Percentiles rank a stretch among this genome's conserved stretches.
phyloP scores from a whole-genome alignment of 2,888 invertebrate genomes.

The Antheraea assamensis region DNA sequence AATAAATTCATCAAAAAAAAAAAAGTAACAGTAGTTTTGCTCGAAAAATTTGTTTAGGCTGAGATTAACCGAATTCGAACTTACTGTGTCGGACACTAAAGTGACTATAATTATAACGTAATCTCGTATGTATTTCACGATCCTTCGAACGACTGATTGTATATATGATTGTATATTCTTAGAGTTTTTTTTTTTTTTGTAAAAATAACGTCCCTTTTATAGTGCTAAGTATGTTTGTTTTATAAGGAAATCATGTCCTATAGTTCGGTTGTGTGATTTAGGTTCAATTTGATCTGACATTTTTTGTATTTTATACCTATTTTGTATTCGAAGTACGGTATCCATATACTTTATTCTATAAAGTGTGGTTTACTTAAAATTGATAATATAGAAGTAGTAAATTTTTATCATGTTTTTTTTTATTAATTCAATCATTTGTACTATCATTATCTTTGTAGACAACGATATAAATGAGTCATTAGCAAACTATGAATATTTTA shows the following conservation, averaged over 20 bases:
- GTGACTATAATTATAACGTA: constrained; percentile 33
- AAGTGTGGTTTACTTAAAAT: constrained; percentile 52
- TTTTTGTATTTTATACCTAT: constrained; percentile 37
- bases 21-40: background rate
- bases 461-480: constrained; percentile 2
- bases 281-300: constrained; percentile 58
- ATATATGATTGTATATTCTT: constrained; percentile 55
- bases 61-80: background rate
- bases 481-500: background rate
- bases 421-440: background rate
- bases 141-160: constrained; percentile 62
- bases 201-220: constrained; percentile 48
- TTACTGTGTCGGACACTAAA: background rate
- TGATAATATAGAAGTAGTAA: constrained; percentile 22
- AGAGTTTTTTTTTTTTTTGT: constrained; percentile 51
- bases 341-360: constrained; percentile 54
- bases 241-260: constrained; percentile 35
- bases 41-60: background rate
- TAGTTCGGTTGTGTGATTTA: constrained; percentile 57
- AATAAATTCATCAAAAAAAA: too few species aligned
- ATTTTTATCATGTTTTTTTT: background rate
- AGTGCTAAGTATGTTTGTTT: constrained; percentile 13
- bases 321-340: constrained; percentile 37
- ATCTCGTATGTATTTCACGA: constrained; percentile 29
- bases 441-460: background rate